Evolutionary conservation across 2,113 vertebrate species (phyloP).

Genomic region (Strix uralensis): DNA sequence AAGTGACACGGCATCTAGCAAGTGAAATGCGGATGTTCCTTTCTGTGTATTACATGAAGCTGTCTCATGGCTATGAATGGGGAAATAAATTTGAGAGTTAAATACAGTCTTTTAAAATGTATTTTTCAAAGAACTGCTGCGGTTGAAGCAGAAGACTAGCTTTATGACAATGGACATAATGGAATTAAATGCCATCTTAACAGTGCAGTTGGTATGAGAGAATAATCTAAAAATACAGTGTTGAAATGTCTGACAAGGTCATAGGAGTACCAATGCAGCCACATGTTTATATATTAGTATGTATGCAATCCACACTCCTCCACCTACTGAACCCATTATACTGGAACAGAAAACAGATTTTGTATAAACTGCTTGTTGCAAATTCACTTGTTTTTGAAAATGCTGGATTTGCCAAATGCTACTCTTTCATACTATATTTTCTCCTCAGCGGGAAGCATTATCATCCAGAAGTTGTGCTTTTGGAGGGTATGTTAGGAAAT

Average conservation of each 20-base stretch:
- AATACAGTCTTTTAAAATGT: not conserved
- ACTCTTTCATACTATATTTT: not conserved
- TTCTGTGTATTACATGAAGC: not conserved
- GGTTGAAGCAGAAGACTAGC: not conserved
- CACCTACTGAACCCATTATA: not conserved
- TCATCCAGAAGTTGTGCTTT: not conserved
- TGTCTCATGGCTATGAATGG: not conserved
- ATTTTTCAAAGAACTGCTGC: not conserved
- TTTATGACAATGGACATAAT: not conserved
- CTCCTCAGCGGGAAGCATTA: not conserved
- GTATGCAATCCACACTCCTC: not conserved
- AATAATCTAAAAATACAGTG: conserved; percentile 44
- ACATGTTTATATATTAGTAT: not conserved
- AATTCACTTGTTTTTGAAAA: not conserved
- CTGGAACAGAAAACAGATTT: not conserved
- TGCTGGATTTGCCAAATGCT: not conserved
- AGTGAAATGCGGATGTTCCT: not conserved
- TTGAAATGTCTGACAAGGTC: conserved; percentile 25
- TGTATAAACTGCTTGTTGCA: not conserved
- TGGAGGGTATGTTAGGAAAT: not conserved
- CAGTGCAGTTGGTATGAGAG: not conserved
- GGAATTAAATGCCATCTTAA: not conserved
- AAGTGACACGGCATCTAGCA: not conserved
- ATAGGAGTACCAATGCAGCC: not conserved
- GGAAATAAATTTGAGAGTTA: not conserved